Evolutionary conservation across 2,888 invertebrate species (phyloP).

Genomic region (Apodemia duryi): DNA sequence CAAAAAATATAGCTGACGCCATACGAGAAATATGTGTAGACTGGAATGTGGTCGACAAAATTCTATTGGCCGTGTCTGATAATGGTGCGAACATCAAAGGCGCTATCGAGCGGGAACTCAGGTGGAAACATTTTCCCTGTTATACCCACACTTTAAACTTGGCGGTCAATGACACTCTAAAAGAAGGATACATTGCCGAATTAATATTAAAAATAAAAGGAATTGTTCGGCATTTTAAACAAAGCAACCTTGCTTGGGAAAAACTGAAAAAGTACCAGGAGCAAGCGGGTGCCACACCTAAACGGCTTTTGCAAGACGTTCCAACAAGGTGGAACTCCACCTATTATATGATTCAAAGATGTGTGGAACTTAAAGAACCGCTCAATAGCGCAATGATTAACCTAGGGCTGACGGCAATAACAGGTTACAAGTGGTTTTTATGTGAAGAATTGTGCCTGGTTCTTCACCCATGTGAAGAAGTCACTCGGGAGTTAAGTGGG

Average conservation of each 20-base stretch:
- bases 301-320: slow-evolving; percentile 18
- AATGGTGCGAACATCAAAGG: slow-evolving; percentile 33
- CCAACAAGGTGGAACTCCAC: slow-evolving; percentile 1
- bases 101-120: slow-evolving; percentile 23
- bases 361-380: slow-evolving; percentile 17
- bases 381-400: slow-evolving; percentile 22
- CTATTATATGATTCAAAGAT: slow-evolving; percentile 17
- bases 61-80: slow-evolving; percentile 28
- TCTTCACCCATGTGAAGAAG: slow-evolving; percentile 22
- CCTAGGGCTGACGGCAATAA: slow-evolving; percentile 9
- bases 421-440: slow-evolving; percentile 14
- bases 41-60: slow-evolving; percentile 25
- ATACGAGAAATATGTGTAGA: slow-evolving; percentile 18
- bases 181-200: slow-evolving; percentile 6
- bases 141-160: slow-evolving; percentile 33
- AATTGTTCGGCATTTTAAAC: slow-evolving; percentile 19
- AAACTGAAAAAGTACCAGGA: slow-evolving; percentile 19
- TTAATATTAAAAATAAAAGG: slow-evolving; percentile 18
- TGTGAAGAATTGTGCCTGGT: slow-evolving; percentile 19
- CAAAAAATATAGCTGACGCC: slow-evolving; percentile 16
- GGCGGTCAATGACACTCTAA: slow-evolving; percentile 16
- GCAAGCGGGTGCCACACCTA: neutral
- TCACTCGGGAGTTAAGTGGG: slow-evolving; percentile 17
- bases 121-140: slow-evolving; percentile 32
- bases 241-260: slow-evolving; percentile 21